Evolutionary conservation across 2,888 invertebrate species (phyloP).

Genomic region (Hedychridium roseum): DNA sequence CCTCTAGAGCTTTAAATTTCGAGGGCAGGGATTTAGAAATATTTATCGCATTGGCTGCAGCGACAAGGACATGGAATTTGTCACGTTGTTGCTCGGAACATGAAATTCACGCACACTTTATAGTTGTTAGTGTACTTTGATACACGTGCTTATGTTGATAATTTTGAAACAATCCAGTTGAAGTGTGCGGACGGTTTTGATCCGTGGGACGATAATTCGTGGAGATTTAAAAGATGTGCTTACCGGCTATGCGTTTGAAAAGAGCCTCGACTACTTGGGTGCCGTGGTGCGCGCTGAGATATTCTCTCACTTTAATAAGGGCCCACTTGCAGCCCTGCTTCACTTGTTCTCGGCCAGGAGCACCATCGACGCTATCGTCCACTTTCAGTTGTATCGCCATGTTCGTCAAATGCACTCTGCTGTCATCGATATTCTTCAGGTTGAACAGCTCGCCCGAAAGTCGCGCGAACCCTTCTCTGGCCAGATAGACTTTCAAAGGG

Average conservation of each 20-base stretch:
- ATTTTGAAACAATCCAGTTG: no score
- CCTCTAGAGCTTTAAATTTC: no score
- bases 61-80: no score
- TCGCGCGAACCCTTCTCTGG: conserved; percentile 71
- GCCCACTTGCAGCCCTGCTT: conserved; percentile 69
- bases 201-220: no score
- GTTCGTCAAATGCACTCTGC: conserved; percentile 69
- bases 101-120: no score
- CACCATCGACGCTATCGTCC: conserved; percentile 8
- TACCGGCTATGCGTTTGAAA: conserved; percentile 65
- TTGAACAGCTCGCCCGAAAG: conserved; percentile 69
- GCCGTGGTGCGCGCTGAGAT: conserved; percentile 67
- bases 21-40: no score
- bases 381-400: conserved; percentile 66
- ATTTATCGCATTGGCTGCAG: no score
- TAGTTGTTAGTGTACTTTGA: no score
- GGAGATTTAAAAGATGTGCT: not conserved
- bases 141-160: no score
- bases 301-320: conserved; percentile 66
- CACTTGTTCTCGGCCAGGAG: not conserved
- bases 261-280: conserved; percentile 62
- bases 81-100: no score
- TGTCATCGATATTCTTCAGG: conserved; percentile 68
- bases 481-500: conserved; percentile 66
- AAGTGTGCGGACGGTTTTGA: no score